Evolutionary conservation across 2,113 vertebrate species (phyloP), one percentile per base, ranked within the genome.

Genomic region (Pterocles gutturalis): DNA sequence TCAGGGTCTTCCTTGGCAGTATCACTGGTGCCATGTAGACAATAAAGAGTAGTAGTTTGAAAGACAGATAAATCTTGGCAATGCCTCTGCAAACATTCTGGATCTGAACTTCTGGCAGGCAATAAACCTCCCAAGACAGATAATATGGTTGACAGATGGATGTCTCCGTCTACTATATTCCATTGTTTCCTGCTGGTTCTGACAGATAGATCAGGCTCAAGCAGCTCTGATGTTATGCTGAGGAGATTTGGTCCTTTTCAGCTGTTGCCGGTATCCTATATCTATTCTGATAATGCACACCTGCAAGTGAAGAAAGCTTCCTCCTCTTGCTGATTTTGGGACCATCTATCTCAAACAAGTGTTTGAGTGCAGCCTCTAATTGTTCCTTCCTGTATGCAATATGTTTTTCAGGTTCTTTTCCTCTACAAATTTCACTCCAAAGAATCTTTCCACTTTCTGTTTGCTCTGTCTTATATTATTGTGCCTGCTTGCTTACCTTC

Each of bases 121-220:
- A 80, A 61, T 66, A 87, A 87, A 58, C 46, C 8, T 71, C 8
- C 20, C 53, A 36, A 43, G 34, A 41, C 5, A 73, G 49, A 48
- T 31, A 45, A 19, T 57, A 45, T 17, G 19, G 9, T 34, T 83
- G 55, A 79, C 34, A 79, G 45, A 55, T 46, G 17, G 29, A 76
- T 71, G 5, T 57, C 25, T 83, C 7, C 0, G 1, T 48, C 22
- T 24, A 25, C 25, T 69, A 1, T 57, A 13, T 91, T 53, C 29
- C 29, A 9, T 20, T 48, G 22, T 48, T 79, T 87, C 38, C 36
- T 83, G 14, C 36, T 67, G 25, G 15, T 33, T 10, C 34, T 79
- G 45, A 55, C 49, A 75, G 19, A 16, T 67, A 28, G 28, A 88
- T 55, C 11, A 85, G 45, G 18, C 28, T 85, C 12, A 51, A 79